Evolutionary conservation across 2,113 vertebrate genomes (phyloP), one percentile per base, ranked within the genome.

Genomic region (Theristicus caerulescens): DNA sequence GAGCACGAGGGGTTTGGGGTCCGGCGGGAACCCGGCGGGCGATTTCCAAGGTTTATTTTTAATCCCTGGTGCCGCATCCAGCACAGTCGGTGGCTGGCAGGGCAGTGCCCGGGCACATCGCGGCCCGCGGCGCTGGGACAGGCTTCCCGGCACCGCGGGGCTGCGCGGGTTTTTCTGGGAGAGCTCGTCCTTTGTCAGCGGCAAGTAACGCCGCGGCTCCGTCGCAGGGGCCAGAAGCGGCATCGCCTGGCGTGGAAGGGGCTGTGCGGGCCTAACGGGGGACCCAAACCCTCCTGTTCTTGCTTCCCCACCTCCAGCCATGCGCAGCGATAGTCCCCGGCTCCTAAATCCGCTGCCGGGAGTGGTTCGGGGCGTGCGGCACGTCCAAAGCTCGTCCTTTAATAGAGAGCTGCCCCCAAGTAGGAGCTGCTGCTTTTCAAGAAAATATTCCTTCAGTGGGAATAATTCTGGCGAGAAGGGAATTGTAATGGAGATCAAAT

Each of bases 11-110:
- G 36, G 34, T 58, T 32, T 49, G 67, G 57, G 55, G 32, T 58
- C 21, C 4, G 24, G 46, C 18, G 13, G 18, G 32, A 47, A 7
- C 16, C 13, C 1, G 0, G 27, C 0, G 0, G 20, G 34, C 1
- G 0, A 58, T 47, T 84, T 26, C 65, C 13, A 1, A 22, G 27
- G 10, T 4, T 72, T 7, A 0, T 66, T 66, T 61, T 31, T 29
- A n/a, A 17, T 32, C 18, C 20, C 34, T 1, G 16, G 52, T 22
- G 77, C 65, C 3, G 1, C 4, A 13, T 3, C 2, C 1, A 11
- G 26, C 29, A 12, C 29, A 3, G 0, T 6, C 0, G 2, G 22
- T 25, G 49, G 47, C 47, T 49, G 47, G 47, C 47, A 49, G 49
- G 22, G 49, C 22, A 51, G 49, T 11, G 49, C 13, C 49, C 22